These are phyloP conservation scores for Ceyx margarethae DNA, from an alignment of 2,113 vertebrate genomes.

Conservation along the genomic window DNA sequence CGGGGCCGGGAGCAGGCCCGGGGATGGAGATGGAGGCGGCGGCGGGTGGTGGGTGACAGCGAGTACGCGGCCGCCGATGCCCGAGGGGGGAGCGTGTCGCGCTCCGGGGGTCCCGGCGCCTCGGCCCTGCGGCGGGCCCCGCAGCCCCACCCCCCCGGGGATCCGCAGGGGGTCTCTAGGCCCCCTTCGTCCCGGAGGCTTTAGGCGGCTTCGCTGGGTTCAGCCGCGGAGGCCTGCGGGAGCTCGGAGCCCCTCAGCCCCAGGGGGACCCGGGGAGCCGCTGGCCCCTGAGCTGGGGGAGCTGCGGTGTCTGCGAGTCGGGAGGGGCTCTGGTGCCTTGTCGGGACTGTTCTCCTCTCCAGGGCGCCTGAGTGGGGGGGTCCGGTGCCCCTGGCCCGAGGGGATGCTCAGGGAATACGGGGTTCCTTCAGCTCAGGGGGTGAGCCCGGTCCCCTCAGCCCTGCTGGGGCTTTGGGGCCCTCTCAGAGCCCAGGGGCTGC, in stretches of 20 bases:
- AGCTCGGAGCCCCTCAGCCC: background rate
- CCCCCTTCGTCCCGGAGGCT: background rate
- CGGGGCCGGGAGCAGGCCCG: background rate
- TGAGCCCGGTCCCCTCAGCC: background rate
- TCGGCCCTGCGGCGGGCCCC: background rate
- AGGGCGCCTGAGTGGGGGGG: accelerated
- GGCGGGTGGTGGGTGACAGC: background rate
- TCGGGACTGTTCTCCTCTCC: background rate
- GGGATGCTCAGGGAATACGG: accelerated
- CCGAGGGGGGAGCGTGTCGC: background rate
- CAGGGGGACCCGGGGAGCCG: no score
- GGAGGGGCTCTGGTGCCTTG: no score
- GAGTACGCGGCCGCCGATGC: background rate
- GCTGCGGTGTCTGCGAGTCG: no score
- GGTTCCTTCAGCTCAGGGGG: no score
- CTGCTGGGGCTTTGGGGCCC: background rate
- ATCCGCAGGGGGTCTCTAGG: background rate
- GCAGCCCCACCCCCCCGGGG: background rate
- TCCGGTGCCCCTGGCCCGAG: background rate
- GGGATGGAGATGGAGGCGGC: background rate
- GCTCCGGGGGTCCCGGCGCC: background rate
- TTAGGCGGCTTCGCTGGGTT: background rate
- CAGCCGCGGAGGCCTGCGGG: accelerated
- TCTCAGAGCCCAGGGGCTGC: background rate
- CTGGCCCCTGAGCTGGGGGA: background rate